Evolutionary conservation across 2,797 vertebrate genomes (phyloP).

Genomic region (Diplodus sargus): DNA sequence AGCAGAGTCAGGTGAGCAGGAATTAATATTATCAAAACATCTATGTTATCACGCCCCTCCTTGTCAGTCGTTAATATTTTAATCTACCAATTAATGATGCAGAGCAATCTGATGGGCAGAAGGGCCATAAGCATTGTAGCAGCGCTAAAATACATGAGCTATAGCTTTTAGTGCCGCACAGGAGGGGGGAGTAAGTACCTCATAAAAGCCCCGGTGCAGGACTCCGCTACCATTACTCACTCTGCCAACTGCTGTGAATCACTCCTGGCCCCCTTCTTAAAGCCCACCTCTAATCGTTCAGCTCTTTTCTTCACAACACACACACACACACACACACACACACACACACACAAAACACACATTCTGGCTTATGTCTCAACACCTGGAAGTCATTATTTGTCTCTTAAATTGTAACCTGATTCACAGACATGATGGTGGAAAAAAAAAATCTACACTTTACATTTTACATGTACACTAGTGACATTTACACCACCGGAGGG

Average conservation of each 20-base stretch:
- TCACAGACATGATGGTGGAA: neutral
- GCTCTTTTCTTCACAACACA: slow-evolving; percentile 5
- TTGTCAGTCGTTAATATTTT: slow-evolving; percentile 43
- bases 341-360: slow-evolving; percentile 3
- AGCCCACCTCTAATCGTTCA: slow-evolving; percentile 26
- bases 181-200: slow-evolving; percentile 59
- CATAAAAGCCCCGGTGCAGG: slow-evolving; percentile 68
- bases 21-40: slow-evolving; percentile 54
- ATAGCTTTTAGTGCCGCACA: slow-evolving; percentile 59
- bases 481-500: slow-evolving; percentile 48
- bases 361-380: neutral
- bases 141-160: slow-evolving; percentile 64
- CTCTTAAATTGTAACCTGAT: neutral
- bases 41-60: slow-evolving; percentile 20
- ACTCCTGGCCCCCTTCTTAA: slow-evolving; percentile 36
- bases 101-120: slow-evolving; percentile 41
- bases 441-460: neutral
- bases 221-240: slow-evolving; percentile 65
- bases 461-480: neutral
- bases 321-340: neutral
- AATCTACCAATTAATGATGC: slow-evolving; percentile 65
- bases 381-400: neutral
- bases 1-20: slow-evolving; percentile 26
- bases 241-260: slow-evolving; percentile 57
- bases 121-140: slow-evolving; percentile 29